Evolutionary conservation across 2,888 invertebrate genomes (phyloP), one percentile per base, ranked within the genome.

Genomic region (Melanophora roralis): DNA sequence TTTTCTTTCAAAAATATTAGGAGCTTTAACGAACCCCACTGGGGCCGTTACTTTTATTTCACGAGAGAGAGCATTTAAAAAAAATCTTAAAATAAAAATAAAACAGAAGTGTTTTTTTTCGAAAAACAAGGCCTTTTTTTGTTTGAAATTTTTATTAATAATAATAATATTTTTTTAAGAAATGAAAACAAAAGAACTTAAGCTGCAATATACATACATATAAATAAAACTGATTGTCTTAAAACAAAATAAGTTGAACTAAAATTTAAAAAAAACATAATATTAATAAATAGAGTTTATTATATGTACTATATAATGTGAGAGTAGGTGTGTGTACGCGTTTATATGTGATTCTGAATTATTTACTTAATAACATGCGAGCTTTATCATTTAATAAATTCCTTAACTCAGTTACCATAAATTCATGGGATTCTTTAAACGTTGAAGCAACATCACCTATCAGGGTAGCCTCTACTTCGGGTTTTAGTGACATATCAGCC

Each of bases 381-480:
- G 89, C 87, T 86, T 90, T 90, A 82, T 90, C 90, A 81, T 89
- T 89, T 49, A 90, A 83, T 53, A 90, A 85, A 83, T 88, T 88
- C 57, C 86, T 85, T 62, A 90, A 83, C 78, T 90, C 89, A 16
- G 86, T 86, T 34, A 89, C 81, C 83, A 89, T 88, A 65, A 88
- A 85, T 62, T 87, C 85, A 75, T 90, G 90, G 36, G 88, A 89
- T 69, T 89, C 89, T 74, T 87, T 89, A 74, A 90, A 89, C 68
- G 86, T 87, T 32, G 86, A 84, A 9, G 87, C 86, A 11, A 90
- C 89, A 82, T 89, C 89, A 21, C 85, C 86, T 60, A 89, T 86
- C 8, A 89, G 85, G n/a, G 85, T 86, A 57, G 86, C 85, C 82
- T 90, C 90, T 2, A 88, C 85, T 72, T 89, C 87, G 3, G 90